Evolutionary conservation across 2,888 invertebrate genomes (phyloP).

Genomic region (Ormyrus labotus): DNA sequence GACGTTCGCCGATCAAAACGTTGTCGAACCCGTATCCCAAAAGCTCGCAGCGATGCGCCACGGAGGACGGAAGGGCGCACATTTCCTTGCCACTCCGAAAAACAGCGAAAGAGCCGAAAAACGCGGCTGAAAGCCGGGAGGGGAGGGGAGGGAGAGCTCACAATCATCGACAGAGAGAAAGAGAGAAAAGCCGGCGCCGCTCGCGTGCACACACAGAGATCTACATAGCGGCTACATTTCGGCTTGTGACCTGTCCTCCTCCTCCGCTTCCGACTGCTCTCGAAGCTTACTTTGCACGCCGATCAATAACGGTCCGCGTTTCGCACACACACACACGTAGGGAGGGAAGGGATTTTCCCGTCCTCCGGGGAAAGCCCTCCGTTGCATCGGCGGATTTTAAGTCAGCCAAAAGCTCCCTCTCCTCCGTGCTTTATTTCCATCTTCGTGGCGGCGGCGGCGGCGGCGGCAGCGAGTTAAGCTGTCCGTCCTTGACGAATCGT

Average conservation of each 20-base stretch:
- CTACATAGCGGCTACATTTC: slow-evolving; percentile 27
- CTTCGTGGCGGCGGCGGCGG: not conserved
- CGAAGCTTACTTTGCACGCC: slow-evolving; percentile 49
- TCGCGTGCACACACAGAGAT: not conserved
- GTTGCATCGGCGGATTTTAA: slow-evolving; percentile 40
- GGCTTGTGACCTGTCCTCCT: slow-evolving; percentile 13
- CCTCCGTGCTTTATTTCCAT: slow-evolving; percentile 48
- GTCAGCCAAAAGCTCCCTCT: not conserved
- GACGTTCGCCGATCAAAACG: slow-evolving; percentile 10
- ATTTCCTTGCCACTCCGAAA: too few species aligned
- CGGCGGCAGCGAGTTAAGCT: not conserved
- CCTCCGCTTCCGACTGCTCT: not conserved
- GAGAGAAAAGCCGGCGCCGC: slow-evolving; percentile 37
- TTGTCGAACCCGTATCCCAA: not conserved
- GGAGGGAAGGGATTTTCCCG: slow-evolving; percentile 27
- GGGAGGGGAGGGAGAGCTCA: not conserved
- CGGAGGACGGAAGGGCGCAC: too few species aligned
- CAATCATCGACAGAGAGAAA: slow-evolving; percentile 14
- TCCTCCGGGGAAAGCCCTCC: slow-evolving; percentile 22
- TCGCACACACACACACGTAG: slow-evolving; percentile 6
- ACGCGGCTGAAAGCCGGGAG: not conserved
- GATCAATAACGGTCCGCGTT: slow-evolving; percentile 50
- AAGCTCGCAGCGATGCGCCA: not conserved
- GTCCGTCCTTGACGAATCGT: slow-evolving; percentile 44
- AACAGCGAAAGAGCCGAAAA: not conserved